A percentile compares a stretch with the other conserved stretches of the same genome.
These are phyloP conservation scores for Schizotus pectinicornis DNA, from an alignment of 2,888 invertebrate species.

Conservation along the genomic window DNA sequence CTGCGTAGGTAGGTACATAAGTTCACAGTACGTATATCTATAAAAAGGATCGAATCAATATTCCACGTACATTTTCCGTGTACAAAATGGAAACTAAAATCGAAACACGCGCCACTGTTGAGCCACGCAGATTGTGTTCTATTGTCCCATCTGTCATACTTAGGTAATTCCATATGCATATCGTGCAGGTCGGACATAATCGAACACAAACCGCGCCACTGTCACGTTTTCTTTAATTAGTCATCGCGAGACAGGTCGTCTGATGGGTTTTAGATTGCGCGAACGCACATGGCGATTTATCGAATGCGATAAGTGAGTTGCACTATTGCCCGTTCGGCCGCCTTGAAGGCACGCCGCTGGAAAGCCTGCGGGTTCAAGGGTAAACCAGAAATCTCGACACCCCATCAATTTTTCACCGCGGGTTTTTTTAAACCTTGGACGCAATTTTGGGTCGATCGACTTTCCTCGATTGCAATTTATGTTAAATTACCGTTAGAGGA, in stretches of 20 bases:
- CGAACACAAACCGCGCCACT: conserved; percentile 44
- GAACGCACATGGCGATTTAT: conserved; percentile 39
- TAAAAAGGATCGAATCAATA: conserved; percentile 33
- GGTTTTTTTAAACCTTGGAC: too few species aligned
- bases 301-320: conserved; percentile 25
- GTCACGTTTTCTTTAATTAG: conserved; percentile 52
- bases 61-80: conserved; percentile 30
- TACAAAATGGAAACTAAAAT: conserved; percentile 40
- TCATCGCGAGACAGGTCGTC: conserved; percentile 44
- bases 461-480: too few species aligned
- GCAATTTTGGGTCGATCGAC: too few species aligned
- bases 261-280: conserved; percentile 45
- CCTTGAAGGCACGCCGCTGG: conserved; percentile 2
- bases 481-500: too few species aligned
- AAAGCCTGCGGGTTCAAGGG: neutral
- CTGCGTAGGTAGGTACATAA: neutral
- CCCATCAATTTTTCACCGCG: neutral
- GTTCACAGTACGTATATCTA: conserved; percentile 17
- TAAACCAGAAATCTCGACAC: neutral
- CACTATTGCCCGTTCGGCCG: conserved; percentile 12
- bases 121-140: conserved; percentile 53
- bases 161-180: conserved; percentile 50
- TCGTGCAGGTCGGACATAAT: conserved; percentile 47
- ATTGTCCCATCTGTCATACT: conserved; percentile 54
- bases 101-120: conserved; percentile 44